Percentiles rank a stretch among this genome's conserved stretches.
These are phyloP conservation scores for Hipposideros armiger DNA, from an alignment of 2,113 vertebrate species.

Conservation along the genomic window DNA sequence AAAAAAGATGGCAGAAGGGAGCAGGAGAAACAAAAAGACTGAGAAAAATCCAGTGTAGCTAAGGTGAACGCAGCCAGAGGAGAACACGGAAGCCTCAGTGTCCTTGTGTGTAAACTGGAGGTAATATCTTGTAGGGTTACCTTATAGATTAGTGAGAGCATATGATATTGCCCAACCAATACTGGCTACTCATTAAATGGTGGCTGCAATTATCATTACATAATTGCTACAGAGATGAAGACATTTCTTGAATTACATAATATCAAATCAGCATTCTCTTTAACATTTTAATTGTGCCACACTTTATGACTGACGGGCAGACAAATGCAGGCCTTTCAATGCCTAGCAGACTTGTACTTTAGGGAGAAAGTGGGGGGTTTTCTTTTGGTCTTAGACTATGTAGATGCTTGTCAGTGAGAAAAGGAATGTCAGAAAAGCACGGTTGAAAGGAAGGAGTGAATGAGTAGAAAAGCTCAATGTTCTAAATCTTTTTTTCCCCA, in stretches of 20 bases:
- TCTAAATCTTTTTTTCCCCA: not conserved
- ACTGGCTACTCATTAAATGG: not conserved
- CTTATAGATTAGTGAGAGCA: not conserved
- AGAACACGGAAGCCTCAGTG: not conserved
- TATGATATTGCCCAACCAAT: not conserved
- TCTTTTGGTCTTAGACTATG: not conserved
- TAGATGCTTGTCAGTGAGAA: not conserved
- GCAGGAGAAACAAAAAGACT: not conserved
- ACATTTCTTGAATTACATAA: not conserved
- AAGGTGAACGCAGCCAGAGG: not conserved
- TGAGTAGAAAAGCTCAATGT: conserved; percentile 40
- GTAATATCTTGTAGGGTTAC: not conserved
- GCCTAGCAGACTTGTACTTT: not conserved
- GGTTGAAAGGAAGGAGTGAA: conserved; percentile 31
- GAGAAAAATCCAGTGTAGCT: not conserved
- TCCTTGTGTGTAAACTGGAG: not conserved
- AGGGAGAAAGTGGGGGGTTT: not conserved
- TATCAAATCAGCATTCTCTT: not conserved
- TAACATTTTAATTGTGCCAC: not conserved
- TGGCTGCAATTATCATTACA: not conserved
- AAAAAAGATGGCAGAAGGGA: not conserved
- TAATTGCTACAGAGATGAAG: not conserved
- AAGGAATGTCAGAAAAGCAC: conserved; percentile 6
- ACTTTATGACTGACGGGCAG: not conserved
- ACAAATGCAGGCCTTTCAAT: not conserved